phyloP scores from a whole-genome alignment of 1,140 invertebrate species.

The Micrasema longulum region DNA sequence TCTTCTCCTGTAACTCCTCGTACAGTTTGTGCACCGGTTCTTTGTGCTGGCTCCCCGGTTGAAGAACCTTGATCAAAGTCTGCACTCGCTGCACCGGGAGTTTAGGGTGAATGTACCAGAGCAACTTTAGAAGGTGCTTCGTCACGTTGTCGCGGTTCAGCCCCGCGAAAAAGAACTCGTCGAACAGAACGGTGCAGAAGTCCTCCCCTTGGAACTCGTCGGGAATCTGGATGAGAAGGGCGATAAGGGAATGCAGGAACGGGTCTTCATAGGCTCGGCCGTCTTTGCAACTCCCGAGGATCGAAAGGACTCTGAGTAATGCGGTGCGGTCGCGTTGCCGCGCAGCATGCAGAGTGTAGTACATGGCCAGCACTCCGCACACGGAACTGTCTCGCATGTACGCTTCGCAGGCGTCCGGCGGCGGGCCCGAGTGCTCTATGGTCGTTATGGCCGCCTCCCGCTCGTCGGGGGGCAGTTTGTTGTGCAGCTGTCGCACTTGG shows the following conservation, averaged over 20 bases:
- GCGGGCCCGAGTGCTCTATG: slow-evolving; percentile 93
- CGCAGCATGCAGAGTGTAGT: slow-evolving; percentile 91
- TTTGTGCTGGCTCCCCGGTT: slow-evolving; percentile 86
- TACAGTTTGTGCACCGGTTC: slow-evolving; percentile 87
- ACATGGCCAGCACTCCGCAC: slow-evolving; percentile 93
- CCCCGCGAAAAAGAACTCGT: slow-evolving; percentile 94
- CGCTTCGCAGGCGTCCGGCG: slow-evolving; percentile 91
- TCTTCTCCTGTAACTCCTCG: slow-evolving; percentile 81
- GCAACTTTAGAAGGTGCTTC: slow-evolving; percentile 90
- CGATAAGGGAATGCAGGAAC: slow-evolving; percentile 93
- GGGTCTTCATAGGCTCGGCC: slow-evolving; percentile 95
- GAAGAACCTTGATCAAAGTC: slow-evolving; percentile 87
- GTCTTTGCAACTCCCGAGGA: slow-evolving; percentile 90
- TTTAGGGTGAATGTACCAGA: slow-evolving; percentile 93
- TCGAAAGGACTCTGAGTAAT: slow-evolving; percentile 87
- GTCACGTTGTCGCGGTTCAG: slow-evolving; percentile 91
- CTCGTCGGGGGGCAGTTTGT: slow-evolving; percentile 93
- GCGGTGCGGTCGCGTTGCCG: slow-evolving; percentile 86
- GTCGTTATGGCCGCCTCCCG: slow-evolving; percentile 91
- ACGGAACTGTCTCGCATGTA: slow-evolving; percentile 91
- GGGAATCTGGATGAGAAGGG: slow-evolving; percentile 86
- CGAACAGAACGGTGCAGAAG: slow-evolving; percentile 95
- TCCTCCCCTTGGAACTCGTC: slow-evolving; percentile 95
- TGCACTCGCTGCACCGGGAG: slow-evolving; percentile 83
- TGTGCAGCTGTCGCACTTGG: slow-evolving; percentile 88